A percentile compares a stretch with the other conserved stretches of the same genome.
These are phyloP conservation scores for Pseudomugil gertrudae DNA, from an alignment of 2,797 vertebrate genomes.

Conservation along the genomic window DNA sequence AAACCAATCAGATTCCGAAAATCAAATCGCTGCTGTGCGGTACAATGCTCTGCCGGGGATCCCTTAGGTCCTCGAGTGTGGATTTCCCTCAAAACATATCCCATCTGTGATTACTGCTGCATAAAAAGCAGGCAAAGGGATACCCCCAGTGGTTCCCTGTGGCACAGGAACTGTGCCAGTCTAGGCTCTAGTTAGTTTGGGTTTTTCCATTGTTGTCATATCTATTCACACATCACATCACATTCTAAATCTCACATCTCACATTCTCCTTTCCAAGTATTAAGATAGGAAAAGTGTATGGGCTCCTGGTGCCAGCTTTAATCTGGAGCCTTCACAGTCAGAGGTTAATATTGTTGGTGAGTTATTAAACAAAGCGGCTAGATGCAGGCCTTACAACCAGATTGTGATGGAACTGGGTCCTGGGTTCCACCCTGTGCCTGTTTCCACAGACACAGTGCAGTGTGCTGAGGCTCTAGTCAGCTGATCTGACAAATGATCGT, in stretches of 20 bases:
- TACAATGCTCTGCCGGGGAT: constrained; percentile 40
- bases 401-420: too few relatives aligned
- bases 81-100: constrained; percentile 39
- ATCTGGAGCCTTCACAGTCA: background rate
- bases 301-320: background rate
- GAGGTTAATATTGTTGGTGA: background rate
- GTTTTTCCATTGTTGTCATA: constrained; percentile 50
- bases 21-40: constrained; percentile 22
- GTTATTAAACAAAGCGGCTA: background rate
- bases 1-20: constrained; percentile 22
- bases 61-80: constrained; percentile 33
- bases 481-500: too few relatives aligned
- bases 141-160: constrained; percentile 52
- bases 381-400: background rate
- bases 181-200: constrained; percentile 44
- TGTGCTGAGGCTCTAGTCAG: too few relatives aligned
- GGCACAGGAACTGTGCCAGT: constrained; percentile 26
- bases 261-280: too few relatives aligned
- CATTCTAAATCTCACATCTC: too few relatives aligned
- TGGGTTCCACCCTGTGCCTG: too few relatives aligned
- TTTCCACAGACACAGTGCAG: too few relatives aligned
- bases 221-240: constrained; percentile 22
- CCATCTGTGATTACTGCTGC: constrained; percentile 58
- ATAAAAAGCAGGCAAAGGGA: constrained; percentile 39
- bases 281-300: too few relatives aligned